Base-by-base conservation (phyloP, 2,888 invertebrate genomes). In the Diaperis boleti region DNA sequence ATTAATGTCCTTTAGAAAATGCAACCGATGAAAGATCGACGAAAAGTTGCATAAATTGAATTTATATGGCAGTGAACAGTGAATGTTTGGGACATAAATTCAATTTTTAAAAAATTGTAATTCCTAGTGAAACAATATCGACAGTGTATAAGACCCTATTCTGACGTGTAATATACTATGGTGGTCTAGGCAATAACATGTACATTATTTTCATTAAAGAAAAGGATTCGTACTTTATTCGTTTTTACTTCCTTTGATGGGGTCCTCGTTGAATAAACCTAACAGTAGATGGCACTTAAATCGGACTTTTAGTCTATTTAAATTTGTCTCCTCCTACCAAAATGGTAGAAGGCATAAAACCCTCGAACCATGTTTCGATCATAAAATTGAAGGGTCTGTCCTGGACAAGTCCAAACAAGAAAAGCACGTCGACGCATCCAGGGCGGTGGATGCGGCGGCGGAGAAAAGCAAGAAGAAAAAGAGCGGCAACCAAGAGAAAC, bases 201-300 rank as follows among this genome's bases (percentile, higher is more conserved):
- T 82, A 83, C 81, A 82, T 82, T 83, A 83, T 83, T 83, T 83
- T 83, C 82, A 82, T 82, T 82, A 82, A 82, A 82, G 81, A 82
- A 81, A 81, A 79, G 73, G 75, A 81, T 81, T 81, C 81, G 74
- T 82, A 81, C 1, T 26, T 41, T n/a, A n/a, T n/a, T 13, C 13
- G 26, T 26, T 17, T 26, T 45, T 26, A 18, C n/a, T 29, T 45
- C 2, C 13, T 14, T 15, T 13, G 3, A n/a, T n/a, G n/a, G n/a
- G n/a, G n/a, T n/a, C n/a, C 14, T 8, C 14, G 2, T 15, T 15
- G 15, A 15, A 14, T 3, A 2, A 8, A 13, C n/a, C n/a, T n/a
- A n/a, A n/a, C n/a, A n/a, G n/a, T n/a, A n/a, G n/a, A n/a, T n/a
- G n/a, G n/a, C n/a, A n/a, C n/a, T n/a, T n/a, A n/a, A n/a, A n/a